Conservation (phyloP, 2,888 invertebrate species). For the Cerastis leucographa region DNA sequence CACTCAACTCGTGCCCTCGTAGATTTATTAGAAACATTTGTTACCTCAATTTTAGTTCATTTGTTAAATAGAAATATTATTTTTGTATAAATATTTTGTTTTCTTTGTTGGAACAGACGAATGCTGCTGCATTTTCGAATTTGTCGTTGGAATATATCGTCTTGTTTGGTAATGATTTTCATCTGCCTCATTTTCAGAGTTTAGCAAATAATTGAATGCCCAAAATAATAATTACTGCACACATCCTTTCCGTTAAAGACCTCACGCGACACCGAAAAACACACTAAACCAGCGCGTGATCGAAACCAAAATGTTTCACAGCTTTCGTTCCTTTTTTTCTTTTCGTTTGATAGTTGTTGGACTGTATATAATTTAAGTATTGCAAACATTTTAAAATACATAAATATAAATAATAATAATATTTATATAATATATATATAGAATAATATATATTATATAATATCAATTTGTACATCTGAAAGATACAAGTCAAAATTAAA, state of each 20-base stretch:
- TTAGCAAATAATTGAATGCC: background rate
- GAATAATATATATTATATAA: too few relatives aligned
- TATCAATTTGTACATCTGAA: too few relatives aligned
- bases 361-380: too few relatives aligned
- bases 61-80: conserved; percentile 48
- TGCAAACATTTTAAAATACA: too few relatives aligned
- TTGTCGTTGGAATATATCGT: too few relatives aligned
- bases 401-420: too few relatives aligned
- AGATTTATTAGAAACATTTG: conserved; percentile 20
- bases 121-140: background rate
- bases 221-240: background rate
- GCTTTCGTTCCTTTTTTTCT: too few relatives aligned
- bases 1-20: conserved; percentile 92
- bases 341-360: too few relatives aligned
- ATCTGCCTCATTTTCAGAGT: background rate
- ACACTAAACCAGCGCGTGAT: too few relatives aligned
- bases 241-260: background rate
- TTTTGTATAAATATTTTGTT: background rate
- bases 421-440: too few relatives aligned
- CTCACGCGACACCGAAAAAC: too few relatives aligned
- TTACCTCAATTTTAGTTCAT: conserved; percentile 43
- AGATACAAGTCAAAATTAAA: background rate
- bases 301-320: too few relatives aligned
- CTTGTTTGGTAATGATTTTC: background rate
- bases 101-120: background rate